phyloP scores from a whole-genome alignment of 2,113 vertebrate genomes.

The Spea multiplicata region DNA sequence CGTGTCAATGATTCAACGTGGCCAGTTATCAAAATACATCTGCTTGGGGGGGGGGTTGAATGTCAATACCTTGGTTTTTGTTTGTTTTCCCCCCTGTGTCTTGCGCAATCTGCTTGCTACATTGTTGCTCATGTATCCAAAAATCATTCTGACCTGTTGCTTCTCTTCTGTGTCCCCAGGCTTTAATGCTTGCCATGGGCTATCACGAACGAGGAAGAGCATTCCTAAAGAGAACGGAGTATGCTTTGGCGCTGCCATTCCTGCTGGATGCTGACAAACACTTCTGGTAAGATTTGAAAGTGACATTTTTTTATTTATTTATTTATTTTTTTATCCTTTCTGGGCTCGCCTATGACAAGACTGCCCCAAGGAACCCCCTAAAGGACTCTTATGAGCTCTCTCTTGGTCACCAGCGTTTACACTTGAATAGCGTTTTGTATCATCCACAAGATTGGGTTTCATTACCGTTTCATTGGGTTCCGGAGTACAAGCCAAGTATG shows the following conservation, averaged over 20 bases:
- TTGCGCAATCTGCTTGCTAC: not conserved
- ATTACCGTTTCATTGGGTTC: too few relatives aligned
- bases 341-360: not conserved
- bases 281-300: slow-evolving; percentile 74
- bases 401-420: too few relatives aligned
- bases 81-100: too few relatives aligned
- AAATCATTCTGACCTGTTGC: not conserved
- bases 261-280: slow-evolving; percentile 87
- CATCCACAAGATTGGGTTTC: too few relatives aligned
- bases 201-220: slow-evolving; percentile 93
- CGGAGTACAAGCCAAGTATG: too few relatives aligned
- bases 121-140: not conserved
- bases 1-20: not conserved
- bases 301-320: too few relatives aligned
- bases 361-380: too few relatives aligned
- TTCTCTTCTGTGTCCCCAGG: slow-evolving; percentile 63
- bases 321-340: not conserved
- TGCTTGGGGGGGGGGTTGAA: not conserved
- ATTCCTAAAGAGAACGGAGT: slow-evolving; percentile 89
- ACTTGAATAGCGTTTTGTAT: too few relatives aligned
- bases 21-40: not conserved
- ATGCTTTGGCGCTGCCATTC: slow-evolving; percentile 80
- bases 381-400: too few relatives aligned
- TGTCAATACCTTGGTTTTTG: too few relatives aligned
- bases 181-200: slow-evolving; percentile 92